Base-by-base conservation (phyloP, 2,797 vertebrate species). In the Bradypodion pumilum region DNA sequence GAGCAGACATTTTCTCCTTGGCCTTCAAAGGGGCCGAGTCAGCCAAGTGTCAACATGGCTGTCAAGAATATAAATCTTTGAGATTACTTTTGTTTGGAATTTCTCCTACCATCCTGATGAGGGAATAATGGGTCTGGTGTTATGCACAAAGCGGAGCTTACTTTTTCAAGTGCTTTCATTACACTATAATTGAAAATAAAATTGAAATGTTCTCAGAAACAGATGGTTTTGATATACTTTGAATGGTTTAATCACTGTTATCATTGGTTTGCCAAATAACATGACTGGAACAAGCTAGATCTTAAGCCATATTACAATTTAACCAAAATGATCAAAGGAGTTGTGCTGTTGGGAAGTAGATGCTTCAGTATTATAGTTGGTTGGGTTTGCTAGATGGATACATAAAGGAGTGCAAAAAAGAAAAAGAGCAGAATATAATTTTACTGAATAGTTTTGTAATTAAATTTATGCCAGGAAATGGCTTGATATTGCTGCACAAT, bases 41-140 rank as follows among this genome's bases (percentile, higher is more conserved):
- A 35, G 76, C 80, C 86, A 91, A 84, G 44, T 59, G 75, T 86
- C 83, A 86, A 74, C 0, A 1, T 74, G 69, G n/a, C 80, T 86
- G 62, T 87, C 84, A 84, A 75, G 72, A 86, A 92, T 87, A 83
- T 93, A 92, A 93, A 94, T 94, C 90, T 90, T 81, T 74, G 74
- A 76, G 77, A 74, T 84, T 92, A 85, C 92, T 93, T 89, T 82
- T 91, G 83, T 87, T 89, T 94, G 89, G 88, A 93, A 90, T 90
- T 93, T 93, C 85, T 94, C 85, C 91, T 92, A 84, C 89, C 87
- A 59, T 91, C 93, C 88, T 90, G 90, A 95, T 94, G 94, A 94
- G 93, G 82, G 92, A 94, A 93, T 92, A 91, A 92, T 77, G 87
- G 86, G 87, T 40, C 80, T 90, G 89, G 60, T 66, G 84, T 56